Base-by-base conservation (phyloP, 2,888 invertebrate species). In the Gymnoscelis rufifasciata region DNA sequence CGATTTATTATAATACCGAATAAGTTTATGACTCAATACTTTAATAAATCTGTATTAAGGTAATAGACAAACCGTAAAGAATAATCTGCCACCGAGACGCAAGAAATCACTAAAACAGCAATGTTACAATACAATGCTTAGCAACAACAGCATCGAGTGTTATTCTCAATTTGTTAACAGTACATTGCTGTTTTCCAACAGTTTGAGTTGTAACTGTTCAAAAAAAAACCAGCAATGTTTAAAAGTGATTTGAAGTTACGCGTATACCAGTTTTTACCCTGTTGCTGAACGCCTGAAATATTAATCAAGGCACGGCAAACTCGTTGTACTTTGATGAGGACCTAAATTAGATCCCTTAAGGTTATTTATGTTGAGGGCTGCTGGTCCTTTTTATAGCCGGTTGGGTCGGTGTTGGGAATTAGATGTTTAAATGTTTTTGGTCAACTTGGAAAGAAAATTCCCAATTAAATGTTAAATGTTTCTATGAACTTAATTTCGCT, bases 261-360 rank as follows among this genome's bases (percentile, higher is more conserved):
- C 8, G 24, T 14, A 14, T 29, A 23, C 41, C 33, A 7, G 36
- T 19, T 39, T 44, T 35, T 45, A 47, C 54, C 58, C 54, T 59
- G 57, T 57, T 62, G 53, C 52, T 51, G 12, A 46, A 10, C 42
- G 51, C 53, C 46, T 69, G 43, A 66, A 69, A 69, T 66, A 65
- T 69, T 66, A 64, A 68, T 60, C 56, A 61, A 57, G 62, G 56
- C 49, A 56, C 56, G 61, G 57, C 47, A 46, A 47, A 37, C 51
- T 53, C 53, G 63, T 56, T 63, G 52, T 56, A 52, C 59, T 64
- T 60, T 67, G 64, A 68, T 61, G 66, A 66, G 57, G 37, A 55
- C 50, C 59, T 51, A 64, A 69, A 71, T 71, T 69, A 70, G 62
- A 66, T 64, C 56, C 58, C 50, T 38, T 51, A 26, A 51, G 57